Evolutionary conservation across 2,797 vertebrate species (phyloP).

Genomic region (Pelodytes ibericus): DNA sequence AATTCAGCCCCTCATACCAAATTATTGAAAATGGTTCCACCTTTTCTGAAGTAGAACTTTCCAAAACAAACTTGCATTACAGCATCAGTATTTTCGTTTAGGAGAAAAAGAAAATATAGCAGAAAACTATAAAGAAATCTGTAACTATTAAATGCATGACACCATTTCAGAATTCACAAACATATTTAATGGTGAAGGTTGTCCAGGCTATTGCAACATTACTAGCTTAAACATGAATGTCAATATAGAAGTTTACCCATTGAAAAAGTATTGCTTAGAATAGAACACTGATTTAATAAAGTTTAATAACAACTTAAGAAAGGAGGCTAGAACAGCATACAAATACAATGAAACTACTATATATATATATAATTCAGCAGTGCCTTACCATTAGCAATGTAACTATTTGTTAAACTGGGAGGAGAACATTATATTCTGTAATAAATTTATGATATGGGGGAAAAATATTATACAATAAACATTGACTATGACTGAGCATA

Average conservation of each 20-base stretch:
- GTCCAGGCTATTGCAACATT: not conserved
- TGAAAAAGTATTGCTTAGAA: slow-evolving; percentile 11
- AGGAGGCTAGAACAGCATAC: slow-evolving; percentile 1
- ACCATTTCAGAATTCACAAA: not conserved
- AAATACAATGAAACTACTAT: not conserved
- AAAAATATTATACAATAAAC: not conserved
- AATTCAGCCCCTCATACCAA: no score
- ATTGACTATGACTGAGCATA: not conserved
- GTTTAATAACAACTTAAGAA: not conserved
- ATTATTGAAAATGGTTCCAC: no score
- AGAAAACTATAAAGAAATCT: not conserved
- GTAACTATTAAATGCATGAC: not conserved
- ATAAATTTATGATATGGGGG: not conserved
- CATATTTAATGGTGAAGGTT: not conserved
- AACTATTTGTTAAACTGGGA: not conserved
- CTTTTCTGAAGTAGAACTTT: no score
- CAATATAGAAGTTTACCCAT: not conserved
- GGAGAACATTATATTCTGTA: not conserved
- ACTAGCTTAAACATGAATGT: not conserved
- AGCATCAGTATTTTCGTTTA: no score
- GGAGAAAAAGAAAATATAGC: no score
- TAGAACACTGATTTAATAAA: slow-evolving; percentile 1
- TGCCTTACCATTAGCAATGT: not conserved
- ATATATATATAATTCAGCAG: not conserved
- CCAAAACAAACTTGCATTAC: not conserved